Percentiles rank a stretch among this genome's conserved stretches.
Conservation (phyloP, 1,140 invertebrate species). For the Arion vulgaris region DNA sequence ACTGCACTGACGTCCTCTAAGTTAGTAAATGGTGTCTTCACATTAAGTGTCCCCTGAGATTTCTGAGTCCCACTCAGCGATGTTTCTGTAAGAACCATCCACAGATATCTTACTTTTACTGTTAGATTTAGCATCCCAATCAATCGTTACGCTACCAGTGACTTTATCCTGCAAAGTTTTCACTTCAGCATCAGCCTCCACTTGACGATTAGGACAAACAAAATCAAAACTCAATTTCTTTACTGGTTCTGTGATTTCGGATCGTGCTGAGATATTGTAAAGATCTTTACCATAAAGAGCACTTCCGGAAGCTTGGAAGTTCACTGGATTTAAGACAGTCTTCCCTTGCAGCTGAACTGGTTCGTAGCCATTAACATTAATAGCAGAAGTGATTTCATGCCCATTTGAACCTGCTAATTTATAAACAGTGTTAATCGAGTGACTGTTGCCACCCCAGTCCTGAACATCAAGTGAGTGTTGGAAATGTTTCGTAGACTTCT, state of each 20-base stretch:
- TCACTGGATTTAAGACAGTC: not conserved
- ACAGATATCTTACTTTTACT: not conserved
- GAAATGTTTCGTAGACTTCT: not conserved
- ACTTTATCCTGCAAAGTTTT: slow-evolving; percentile 5
- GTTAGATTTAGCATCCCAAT: slow-evolving; percentile 26
- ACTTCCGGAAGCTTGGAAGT: not conserved
- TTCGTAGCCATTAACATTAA: slow-evolving; percentile 8
- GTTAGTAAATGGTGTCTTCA: slow-evolving; percentile 18
- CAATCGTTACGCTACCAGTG: not conserved
- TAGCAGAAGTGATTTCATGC: not conserved
- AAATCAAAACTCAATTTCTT: not conserved
- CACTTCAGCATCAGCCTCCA: not conserved
- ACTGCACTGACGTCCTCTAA: slow-evolving; percentile 5
- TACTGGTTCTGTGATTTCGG: not conserved
- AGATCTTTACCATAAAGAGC: not conserved
- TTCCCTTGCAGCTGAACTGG: slow-evolving; percentile 20
- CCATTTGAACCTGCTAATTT: not conserved
- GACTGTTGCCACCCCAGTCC: not conserved
- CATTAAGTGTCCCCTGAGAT: slow-evolving; percentile 14
- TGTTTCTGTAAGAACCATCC: slow-evolving; percentile 3
- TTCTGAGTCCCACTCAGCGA: not conserved
- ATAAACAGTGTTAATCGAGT: slow-evolving; percentile 19
- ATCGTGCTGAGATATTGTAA: not conserved
- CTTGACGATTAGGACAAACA: not conserved
- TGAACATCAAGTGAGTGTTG: not conserved